phyloP scores from a whole-genome alignment of 2,888 invertebrate species.

The Amiota mariae region DNA sequence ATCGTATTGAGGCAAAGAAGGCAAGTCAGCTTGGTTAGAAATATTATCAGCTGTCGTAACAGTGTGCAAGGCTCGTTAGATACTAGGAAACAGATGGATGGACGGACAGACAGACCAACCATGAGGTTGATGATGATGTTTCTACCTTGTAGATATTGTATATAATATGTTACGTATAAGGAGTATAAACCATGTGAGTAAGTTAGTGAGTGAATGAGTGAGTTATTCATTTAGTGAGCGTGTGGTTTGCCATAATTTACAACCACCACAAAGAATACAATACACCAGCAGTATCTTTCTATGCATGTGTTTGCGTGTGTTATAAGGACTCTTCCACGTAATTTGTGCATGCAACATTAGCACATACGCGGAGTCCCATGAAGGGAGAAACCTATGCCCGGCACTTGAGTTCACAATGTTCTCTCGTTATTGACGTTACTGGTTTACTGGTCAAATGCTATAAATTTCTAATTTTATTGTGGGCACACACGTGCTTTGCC shows the following conservation, averaged over 20 bases:
- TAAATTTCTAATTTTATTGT: constrained; percentile 57
- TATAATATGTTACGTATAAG: too few relatives aligned
- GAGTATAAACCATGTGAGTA: neutral
- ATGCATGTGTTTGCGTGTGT: constrained; percentile 13
- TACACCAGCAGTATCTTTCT: constrained; percentile 26
- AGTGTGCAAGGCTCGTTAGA: constrained; percentile 46
- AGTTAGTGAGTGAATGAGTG: constrained; percentile 7
- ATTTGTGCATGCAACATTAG: constrained; percentile 60
- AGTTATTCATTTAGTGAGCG: constrained; percentile 39
- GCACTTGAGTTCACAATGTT: neutral
- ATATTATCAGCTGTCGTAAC: constrained; percentile 24
- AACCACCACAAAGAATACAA: constrained; percentile 32
- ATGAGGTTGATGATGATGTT: too few relatives aligned
- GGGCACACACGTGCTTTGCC: constrained; percentile 51
- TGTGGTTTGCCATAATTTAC: constrained; percentile 52
- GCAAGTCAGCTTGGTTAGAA: neutral
- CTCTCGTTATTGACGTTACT: neutral
- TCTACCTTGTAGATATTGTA: too few relatives aligned
- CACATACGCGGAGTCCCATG: constrained; percentile 32
- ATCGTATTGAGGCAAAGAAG: neutral
- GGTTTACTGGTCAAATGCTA: constrained; percentile 35
- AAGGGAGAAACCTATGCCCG: neutral
- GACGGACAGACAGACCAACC: constrained; percentile 36
- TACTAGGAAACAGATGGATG: constrained; percentile 30
- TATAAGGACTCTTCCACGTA: constrained; percentile 51